Base-by-base conservation (phyloP, 2,797 vertebrate genomes). In the Coregonus sp. region DNA sequence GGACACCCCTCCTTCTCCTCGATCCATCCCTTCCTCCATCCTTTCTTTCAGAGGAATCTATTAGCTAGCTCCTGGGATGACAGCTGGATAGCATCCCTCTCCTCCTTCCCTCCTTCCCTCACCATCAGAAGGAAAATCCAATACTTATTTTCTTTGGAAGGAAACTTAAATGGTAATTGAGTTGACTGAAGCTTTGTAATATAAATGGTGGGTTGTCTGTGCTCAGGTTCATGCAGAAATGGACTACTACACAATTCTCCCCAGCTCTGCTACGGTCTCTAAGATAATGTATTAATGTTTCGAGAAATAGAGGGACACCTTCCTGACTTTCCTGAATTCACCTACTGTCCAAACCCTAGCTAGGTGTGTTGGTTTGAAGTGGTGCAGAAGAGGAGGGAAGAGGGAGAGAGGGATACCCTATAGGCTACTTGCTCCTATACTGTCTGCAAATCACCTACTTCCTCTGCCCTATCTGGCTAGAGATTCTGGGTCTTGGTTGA, bases 91-190 rank as follows among this genome's bases (percentile, higher is more conserved):
- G 5, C 16, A 70, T 15, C 52, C 47, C 25, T 15, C 29, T 66
- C 54, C 75, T 84, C 73, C 18, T n/a, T 1, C 47, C 47, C n/a
- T 72, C 47, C 73, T 82, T 68, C 52, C 51, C 15, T 56, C 31
- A n/a, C 20, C 25, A 9, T 31, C 51, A 29, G 29, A 72, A 51
- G 70, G 25, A 52, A 54, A 56, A 54, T 72, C 70, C 50, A 16
- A 72, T 56, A 72, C 66, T 71, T 85, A 80, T 84, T 66, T 80
- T 82, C 80, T 85, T 88, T 85, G 84, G 84, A 90, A 75, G 52
- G 79, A 88, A 88, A 75, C 70, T 69, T 78, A 80, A 80, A 87
- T 83, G 82, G 74, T 86, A 84, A 84, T 89, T 85, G 86, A 82
- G 70, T 59, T 87, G 86, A 87, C 86, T 82, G 79, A 74, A 83